Conservation (phyloP, 2,888 invertebrate species). For the Eristalis tenax region DNA sequence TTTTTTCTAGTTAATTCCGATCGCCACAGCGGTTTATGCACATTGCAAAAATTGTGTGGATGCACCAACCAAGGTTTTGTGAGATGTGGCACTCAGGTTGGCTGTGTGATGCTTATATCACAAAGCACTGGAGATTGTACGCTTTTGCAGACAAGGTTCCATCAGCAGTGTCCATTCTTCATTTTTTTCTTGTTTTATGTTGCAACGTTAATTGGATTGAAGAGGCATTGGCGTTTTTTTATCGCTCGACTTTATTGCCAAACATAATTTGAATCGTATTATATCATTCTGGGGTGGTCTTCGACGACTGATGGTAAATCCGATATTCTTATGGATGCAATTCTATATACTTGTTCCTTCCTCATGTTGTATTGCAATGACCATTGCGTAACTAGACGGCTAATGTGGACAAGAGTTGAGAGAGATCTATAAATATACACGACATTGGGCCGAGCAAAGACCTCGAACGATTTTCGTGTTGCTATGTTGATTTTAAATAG, state of each 20-base stretch:
- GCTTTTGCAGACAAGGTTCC: constrained; percentile 17
- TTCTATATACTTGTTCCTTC: not conserved
- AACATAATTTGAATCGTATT: constrained; percentile 14
- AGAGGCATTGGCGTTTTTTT: not conserved
- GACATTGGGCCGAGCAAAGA: not conserved
- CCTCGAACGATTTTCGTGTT: not conserved
- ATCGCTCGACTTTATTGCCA: not conserved
- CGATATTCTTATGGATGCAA: not conserved
- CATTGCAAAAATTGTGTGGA: constrained; percentile 37
- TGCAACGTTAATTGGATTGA: constrained; percentile 29
- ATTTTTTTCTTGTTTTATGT: not conserved
- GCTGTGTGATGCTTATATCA: constrained; percentile 37
- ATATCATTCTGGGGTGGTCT: constrained; percentile 3
- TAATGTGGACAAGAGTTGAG: no score
- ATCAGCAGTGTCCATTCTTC: constrained; percentile 34
- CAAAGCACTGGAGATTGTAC: constrained; percentile 36
- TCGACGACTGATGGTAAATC: not conserved
- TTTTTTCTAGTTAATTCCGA: constrained; percentile 33
- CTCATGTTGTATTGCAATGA: not conserved
- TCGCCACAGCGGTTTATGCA: constrained; percentile 40
- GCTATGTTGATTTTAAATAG: not conserved
- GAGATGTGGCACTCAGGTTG: constrained; percentile 4
- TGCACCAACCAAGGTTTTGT: constrained; percentile 33
- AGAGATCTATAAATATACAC: no score
- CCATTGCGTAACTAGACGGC: no score